phyloP scores from a whole-genome alignment of 2,113 vertebrate species.

The Azemiops feae region DNA sequence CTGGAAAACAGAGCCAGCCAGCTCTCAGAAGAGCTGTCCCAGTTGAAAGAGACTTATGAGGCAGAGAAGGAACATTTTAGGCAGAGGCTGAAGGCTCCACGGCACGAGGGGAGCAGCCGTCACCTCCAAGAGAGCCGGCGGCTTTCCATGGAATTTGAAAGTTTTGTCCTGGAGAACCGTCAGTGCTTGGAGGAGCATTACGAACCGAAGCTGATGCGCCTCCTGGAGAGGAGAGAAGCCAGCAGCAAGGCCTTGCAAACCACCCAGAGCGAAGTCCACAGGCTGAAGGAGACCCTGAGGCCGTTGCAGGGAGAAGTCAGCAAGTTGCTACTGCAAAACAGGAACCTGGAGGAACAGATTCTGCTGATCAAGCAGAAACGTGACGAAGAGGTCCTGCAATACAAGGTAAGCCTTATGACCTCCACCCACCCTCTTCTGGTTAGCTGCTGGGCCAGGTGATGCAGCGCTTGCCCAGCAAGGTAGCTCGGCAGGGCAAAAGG shows the following conservation, averaged over 20 bases:
- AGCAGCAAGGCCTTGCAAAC: constrained; percentile 73
- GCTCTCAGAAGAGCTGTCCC: constrained; percentile 75
- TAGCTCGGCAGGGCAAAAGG: background rate
- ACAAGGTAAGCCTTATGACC: constrained; percentile 73
- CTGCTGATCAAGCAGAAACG: constrained; percentile 76
- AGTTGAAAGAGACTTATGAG: constrained; percentile 73
- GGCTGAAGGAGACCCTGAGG: constrained; percentile 76
- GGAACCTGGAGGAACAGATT: constrained; percentile 85
- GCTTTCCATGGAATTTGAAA: constrained; percentile 83
- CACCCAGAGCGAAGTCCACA: constrained; percentile 78
- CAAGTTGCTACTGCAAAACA: constrained; percentile 77
- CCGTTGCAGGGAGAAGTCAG: constrained; percentile 81
- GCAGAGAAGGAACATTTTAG: constrained; percentile 72
- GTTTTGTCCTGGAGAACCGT: constrained; percentile 80
- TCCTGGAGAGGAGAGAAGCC: constrained; percentile 80
- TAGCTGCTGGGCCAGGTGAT: background rate
- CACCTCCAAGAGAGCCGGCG: constrained; percentile 79
- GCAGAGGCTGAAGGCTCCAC: constrained; percentile 64
- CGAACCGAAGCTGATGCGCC: constrained; percentile 82
- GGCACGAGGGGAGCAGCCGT: constrained; percentile 66
- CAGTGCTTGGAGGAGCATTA: constrained; percentile 84
- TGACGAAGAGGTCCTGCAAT: constrained; percentile 80
- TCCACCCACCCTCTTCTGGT: background rate
- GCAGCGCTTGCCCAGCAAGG: background rate
- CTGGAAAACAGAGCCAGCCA: constrained; percentile 73